phyloP scores from a whole-genome alignment of 2,888 invertebrate genomes.

The Phoenoteleia sp. region DNA sequence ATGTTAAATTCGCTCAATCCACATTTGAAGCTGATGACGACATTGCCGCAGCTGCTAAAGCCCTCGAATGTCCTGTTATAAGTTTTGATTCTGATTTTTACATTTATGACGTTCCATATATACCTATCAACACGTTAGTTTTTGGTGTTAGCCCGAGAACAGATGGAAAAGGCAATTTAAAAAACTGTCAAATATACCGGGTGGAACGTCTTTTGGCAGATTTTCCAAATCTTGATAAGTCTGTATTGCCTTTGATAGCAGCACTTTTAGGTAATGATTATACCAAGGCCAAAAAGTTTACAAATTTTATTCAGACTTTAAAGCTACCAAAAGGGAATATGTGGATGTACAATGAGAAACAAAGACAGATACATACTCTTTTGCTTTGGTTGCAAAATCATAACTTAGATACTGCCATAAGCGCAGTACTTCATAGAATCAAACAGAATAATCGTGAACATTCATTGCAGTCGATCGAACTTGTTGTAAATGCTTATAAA shows the following conservation, averaged over 20 bases:
- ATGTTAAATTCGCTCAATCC: constrained; percentile 91
- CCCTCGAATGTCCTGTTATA: constrained; percentile 94
- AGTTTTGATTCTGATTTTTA: constrained; percentile 98
- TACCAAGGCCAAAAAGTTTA: constrained; percentile 90
- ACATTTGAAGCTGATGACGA: constrained; percentile 97
- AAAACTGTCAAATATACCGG: constrained; percentile 91
- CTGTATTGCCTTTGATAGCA: constrained; percentile 93
- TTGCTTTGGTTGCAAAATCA: constrained; percentile 93
- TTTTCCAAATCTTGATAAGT: constrained; percentile 90
- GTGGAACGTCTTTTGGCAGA: constrained; percentile 90
- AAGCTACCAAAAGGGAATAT: constrained; percentile 87
- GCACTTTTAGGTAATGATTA: constrained; percentile 97
- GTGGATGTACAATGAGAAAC: constrained; percentile 88
- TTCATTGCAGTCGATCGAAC: no score
- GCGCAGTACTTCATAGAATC: constrained; percentile 89
- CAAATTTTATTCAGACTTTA: constrained; percentile 90
- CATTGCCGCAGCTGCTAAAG: constrained; percentile 93
- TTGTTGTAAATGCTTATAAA: constrained; percentile 90
- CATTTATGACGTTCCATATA: constrained; percentile 94
- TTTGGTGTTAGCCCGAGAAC: constrained; percentile 83
- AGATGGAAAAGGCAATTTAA: constrained; percentile 83
- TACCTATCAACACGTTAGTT: constrained; percentile 92
- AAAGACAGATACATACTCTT: constrained; percentile 91
- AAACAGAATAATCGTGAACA: no score
- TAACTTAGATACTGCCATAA: constrained; percentile 90